These are phyloP conservation scores for Saccostrea echinata DNA, from an alignment of 1,140 invertebrate genomes.

Conservation along the genomic window DNA sequence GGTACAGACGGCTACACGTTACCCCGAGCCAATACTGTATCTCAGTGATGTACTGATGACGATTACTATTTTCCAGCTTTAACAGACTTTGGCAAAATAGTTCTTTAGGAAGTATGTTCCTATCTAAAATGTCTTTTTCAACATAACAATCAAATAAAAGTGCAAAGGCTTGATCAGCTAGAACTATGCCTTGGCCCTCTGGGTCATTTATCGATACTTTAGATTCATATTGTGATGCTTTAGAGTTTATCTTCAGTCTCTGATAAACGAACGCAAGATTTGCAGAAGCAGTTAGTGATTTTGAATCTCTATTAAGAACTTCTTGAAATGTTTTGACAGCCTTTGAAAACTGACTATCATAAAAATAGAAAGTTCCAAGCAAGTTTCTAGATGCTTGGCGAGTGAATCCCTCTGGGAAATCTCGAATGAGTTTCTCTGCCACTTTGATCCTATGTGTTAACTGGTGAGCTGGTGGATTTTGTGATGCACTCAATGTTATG, in stretches of 20 bases:
- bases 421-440: slow-evolving; percentile 24
- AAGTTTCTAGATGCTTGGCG: slow-evolving; percentile 45
- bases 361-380: slow-evolving; percentile 42
- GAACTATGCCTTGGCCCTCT: background rate
- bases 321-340: slow-evolving; percentile 32
- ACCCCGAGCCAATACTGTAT: slow-evolving; percentile 50
- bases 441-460: slow-evolving; percentile 41
- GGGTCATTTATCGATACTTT: background rate
- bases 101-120: slow-evolving; percentile 10
- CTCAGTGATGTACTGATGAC: background rate
- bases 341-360: slow-evolving; percentile 3
- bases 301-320: background rate
- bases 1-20: slow-evolving; percentile 26
- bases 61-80: background rate
- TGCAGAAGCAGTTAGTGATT: slow-evolving; percentile 41
- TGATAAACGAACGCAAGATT: slow-evolving; percentile 47
- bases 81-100: slow-evolving; percentile 27
- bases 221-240: slow-evolving; percentile 6
- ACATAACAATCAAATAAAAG: slow-evolving; percentile 46
- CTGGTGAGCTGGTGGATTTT: slow-evolving; percentile 4
- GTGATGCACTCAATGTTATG: slow-evolving; percentile 44
- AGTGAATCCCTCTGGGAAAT: slow-evolving; percentile 44
- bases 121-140: slow-evolving; percentile 10
- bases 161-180: slow-evolving; percentile 48
- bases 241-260: slow-evolving; percentile 36